These are phyloP conservation scores for Geophilus truncorum DNA, from an alignment of 2,888 invertebrate species.

Conservation along the genomic window DNA sequence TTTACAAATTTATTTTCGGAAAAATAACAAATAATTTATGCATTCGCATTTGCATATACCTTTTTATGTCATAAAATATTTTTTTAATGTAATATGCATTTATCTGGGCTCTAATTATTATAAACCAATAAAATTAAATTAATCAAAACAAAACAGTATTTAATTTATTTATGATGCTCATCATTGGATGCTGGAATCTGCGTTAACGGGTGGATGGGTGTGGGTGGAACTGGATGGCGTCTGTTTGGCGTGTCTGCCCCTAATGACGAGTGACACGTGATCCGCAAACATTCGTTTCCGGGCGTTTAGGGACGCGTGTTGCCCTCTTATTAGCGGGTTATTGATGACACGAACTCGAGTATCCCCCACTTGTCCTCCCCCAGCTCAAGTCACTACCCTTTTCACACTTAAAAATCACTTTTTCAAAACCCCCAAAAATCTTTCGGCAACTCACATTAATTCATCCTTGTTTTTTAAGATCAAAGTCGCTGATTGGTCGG, in stretches of 20 bases:
- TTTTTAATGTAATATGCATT: too few species aligned
- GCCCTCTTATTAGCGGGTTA: slow-evolving; percentile 12
- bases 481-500: background rate
- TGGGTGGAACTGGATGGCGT: background rate
- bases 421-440: background rate
- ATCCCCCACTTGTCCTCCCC: too few species aligned
- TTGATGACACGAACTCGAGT: background rate
- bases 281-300: slow-evolving; percentile 5
- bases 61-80: too few species aligned
- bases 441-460: background rate
- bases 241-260: background rate
- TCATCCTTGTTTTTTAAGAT: background rate
- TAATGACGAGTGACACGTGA: slow-evolving; percentile 11
- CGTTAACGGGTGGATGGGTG: background rate
- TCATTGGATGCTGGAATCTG: background rate
- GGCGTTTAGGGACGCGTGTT: slow-evolving; percentile 20
- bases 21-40: too few species aligned
- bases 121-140: too few species aligned
- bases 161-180: background rate
- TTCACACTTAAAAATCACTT: background rate
- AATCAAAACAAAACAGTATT: background rate
- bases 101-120: too few species aligned
- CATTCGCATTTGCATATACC: too few species aligned
- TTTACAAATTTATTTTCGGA: too few species aligned
- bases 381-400: too few species aligned